A percentile compares a stretch with the other conserved stretches of the same genome.
phyloP scores from a whole-genome alignment of 2,113 vertebrate genomes.

The Ardeotis arabs region DNA sequence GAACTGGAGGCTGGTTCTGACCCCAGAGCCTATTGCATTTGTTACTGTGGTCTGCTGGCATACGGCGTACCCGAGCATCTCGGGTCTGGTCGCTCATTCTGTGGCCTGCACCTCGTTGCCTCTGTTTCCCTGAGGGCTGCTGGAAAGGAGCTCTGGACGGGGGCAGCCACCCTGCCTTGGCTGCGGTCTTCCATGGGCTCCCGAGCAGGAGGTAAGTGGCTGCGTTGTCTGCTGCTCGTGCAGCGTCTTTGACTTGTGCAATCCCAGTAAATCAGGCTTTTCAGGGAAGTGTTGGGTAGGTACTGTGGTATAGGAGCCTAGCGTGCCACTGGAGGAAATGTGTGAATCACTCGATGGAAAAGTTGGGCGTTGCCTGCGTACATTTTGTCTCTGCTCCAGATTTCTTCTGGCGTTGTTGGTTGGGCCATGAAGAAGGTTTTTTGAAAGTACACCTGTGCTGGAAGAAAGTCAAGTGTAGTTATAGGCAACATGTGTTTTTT shows the following conservation, averaged over 20 bases:
- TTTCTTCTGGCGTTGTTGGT: not conserved
- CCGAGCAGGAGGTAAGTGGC: not conserved
- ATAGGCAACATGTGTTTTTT: not conserved
- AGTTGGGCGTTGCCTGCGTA: not conserved
- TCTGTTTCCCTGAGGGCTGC: not conserved
- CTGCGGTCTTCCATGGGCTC: not conserved
- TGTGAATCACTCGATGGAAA: conserved; percentile 13
- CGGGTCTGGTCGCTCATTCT: not conserved
- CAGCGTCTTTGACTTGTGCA: not conserved
- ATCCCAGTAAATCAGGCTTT: conserved; percentile 17
- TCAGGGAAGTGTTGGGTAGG: not conserved
- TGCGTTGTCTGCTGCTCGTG: not conserved
- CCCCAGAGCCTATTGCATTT: not conserved
- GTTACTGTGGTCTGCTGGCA: not conserved
- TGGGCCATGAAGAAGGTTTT: conserved; percentile 9
- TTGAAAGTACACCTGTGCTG: conserved; percentile 50
- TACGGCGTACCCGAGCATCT: accelerated
- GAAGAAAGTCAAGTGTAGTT: conserved; percentile 40
- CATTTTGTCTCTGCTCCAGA: conserved; percentile 4
- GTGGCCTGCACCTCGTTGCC: not conserved
- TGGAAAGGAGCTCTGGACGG: not conserved
- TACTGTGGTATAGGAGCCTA: not conserved
- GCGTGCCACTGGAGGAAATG: not conserved
- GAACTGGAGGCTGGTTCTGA: not conserved
- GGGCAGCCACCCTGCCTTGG: not conserved